Base-by-base conservation (phyloP, 2,797 vertebrate genomes). In the Crenuchus spilurus region DNA sequence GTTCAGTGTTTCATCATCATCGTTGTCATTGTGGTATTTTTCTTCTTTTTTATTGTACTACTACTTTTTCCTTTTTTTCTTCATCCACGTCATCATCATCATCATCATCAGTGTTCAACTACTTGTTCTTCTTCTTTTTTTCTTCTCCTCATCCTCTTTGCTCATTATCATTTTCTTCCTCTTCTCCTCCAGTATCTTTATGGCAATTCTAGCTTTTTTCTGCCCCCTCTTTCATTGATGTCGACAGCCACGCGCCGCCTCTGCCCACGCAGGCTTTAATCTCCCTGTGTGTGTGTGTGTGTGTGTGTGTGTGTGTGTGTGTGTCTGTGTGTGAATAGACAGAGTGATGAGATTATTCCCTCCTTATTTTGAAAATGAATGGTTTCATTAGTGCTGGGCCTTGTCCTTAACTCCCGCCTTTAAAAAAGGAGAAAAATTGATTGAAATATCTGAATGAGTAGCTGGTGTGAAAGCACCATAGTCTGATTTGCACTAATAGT, bases 181-280 rank as follows among this genome's bases (percentile, higher is more conserved):
- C 30, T 48, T 11, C 54, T 58, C 1, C n/a, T 37, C 11, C 46
- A 52, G 24, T 41, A 26, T 16, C 39, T 66, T 26, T 26, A 37
- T 41, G 22, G 18, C 18, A 33, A 31, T 16, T 14, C 37, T 39
- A 22, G 31, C 28, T 78, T 58, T n/a, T 79, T 72, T 76, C 67
- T 55, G 20, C 77, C 78, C 61, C 75, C 37, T 76, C 39, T 70
- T 72, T 9, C 82, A 84, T 82, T 85, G 80, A 87, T 82, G 75
- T 84, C 70, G 77, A 51, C 70, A 76, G 80, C 52, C 68, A 24
- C 70, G 57, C 79, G 83, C 48, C 20, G 46, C 18, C 26, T 58
- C 42, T 39, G 3, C 16, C 57, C 69, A 61, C 76, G 16, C 28
- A 46, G 4, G 42, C 57, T 74, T 57, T 83, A 79, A 84, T 88